Conservation (phyloP, 2,113 vertebrate genomes). For the Dasyornis broadbenti region DNA sequence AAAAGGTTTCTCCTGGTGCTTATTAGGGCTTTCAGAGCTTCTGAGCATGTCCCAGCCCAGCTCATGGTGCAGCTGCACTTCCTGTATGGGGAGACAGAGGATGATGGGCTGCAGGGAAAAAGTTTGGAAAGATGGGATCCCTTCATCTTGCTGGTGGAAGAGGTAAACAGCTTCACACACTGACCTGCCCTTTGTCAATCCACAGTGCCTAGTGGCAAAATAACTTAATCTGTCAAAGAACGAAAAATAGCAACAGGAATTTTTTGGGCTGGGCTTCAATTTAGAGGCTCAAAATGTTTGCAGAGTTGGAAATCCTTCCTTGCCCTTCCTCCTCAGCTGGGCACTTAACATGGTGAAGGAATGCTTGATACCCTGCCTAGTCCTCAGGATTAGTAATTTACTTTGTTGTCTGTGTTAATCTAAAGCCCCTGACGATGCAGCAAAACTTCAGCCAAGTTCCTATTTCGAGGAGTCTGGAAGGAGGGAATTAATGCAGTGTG, state of each 20-base stretch:
- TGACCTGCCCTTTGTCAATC: neutral
- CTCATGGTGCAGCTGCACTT: neutral
- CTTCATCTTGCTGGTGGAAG: neutral
- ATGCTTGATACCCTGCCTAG: neutral
- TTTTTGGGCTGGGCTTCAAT: neutral
- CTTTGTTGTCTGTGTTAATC: neutral
- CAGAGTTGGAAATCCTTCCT: neutral
- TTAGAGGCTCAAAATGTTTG: neutral
- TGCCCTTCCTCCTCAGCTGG: neutral
- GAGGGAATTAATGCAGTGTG: neutral
- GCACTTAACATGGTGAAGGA: neutral
- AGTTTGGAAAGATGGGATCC: neutral
- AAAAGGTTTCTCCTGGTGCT: neutral
- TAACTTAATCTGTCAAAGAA: neutral
- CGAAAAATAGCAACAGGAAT: neutral
- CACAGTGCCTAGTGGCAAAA: neutral
- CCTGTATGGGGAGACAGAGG: neutral
- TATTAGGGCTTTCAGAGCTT: neutral
- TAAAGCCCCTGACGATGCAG: neutral
- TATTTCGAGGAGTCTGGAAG: neutral
- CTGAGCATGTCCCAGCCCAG: neutral
- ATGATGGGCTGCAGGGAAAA: neutral
- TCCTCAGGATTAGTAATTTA: neutral
- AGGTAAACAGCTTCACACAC: neutral
- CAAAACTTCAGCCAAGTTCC: neutral